A percentile compares a stretch with the other conserved stretches of the same genome.
These are phyloP conservation scores for Dicyrtoma fusca DNA, from an alignment of 2,888 invertebrate species.

Conservation along the genomic window DNA sequence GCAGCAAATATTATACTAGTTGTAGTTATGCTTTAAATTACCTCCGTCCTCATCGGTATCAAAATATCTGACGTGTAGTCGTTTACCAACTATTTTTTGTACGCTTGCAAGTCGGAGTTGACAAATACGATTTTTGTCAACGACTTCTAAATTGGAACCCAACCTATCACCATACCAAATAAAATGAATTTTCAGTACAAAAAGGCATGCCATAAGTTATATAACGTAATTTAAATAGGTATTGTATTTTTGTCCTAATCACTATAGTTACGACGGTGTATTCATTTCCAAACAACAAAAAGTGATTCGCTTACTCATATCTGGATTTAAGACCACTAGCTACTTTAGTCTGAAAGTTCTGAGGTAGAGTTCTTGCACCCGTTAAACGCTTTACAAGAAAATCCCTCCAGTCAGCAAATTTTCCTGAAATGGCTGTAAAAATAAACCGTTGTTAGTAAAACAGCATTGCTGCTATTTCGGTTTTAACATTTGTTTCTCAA, in stretches of 20 bases:
- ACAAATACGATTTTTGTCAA: slow-evolving; percentile 93
- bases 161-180: slow-evolving; percentile 61
- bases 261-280: not conserved
- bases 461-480: too few species aligned
- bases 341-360: slow-evolving; percentile 87
- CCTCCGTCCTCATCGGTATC: slow-evolving; percentile 66
- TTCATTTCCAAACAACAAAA: not conserved
- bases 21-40: slow-evolving; percentile 18
- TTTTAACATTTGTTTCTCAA: not conserved
- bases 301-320: slow-evolving; percentile 63
- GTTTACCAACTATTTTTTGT: slow-evolving; percentile 86
- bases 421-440: slow-evolving; percentile 76
- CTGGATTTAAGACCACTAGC: slow-evolving; percentile 80
- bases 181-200: not conserved
- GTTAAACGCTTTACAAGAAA: slow-evolving; percentile 89
- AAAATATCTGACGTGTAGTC: slow-evolving; percentile 87
- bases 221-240: too few species aligned
- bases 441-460: not conserved
- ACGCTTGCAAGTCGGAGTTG: slow-evolving; percentile 86
- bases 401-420: slow-evolving; percentile 95
- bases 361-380: slow-evolving; percentile 91
- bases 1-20: slow-evolving; percentile 1
- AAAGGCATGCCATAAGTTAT: too few species aligned
- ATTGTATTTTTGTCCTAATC: not conserved
- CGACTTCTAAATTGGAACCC: slow-evolving; percentile 87